Conservation (phyloP, 2,888 invertebrate species). For the Cantharis lateralis region DNA sequence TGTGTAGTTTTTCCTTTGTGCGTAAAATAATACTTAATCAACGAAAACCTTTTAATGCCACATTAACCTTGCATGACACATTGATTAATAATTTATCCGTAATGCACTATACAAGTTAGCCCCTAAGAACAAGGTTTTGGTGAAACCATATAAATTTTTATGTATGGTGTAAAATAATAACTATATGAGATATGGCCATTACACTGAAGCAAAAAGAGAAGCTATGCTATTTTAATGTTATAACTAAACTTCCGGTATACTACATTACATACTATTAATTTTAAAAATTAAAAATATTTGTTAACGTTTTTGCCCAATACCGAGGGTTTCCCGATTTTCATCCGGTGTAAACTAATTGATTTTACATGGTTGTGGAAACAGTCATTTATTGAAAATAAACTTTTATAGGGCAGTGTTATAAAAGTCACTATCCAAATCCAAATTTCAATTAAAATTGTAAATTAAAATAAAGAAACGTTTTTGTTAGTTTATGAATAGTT, state of each 20-base stretch:
- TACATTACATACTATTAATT: neutral
- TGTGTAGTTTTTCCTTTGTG: neutral
- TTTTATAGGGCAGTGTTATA: too few species aligned
- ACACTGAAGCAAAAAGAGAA: neutral
- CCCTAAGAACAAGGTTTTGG: neutral
- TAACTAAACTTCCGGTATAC: neutral
- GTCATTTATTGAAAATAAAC: too few species aligned
- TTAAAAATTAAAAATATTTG: neutral
- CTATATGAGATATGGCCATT: neutral
- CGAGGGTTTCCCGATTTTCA: neutral
- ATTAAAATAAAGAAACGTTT: neutral
- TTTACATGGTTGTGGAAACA: too few species aligned
- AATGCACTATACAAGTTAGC: neutral
- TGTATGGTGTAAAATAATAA: neutral
- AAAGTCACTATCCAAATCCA: too few species aligned
- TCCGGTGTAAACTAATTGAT: too few species aligned
- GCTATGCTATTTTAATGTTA: neutral
- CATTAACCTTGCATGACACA: neutral
- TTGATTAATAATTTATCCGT: neutral
- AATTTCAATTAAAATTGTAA: too few species aligned
- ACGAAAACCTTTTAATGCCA: neutral
- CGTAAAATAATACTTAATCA: neutral
- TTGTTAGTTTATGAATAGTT: neutral
- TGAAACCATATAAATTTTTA: neutral
- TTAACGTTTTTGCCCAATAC: too few species aligned